Conservation (phyloP, 2,888 invertebrate genomes). For the Dioctria rufipes region DNA sequence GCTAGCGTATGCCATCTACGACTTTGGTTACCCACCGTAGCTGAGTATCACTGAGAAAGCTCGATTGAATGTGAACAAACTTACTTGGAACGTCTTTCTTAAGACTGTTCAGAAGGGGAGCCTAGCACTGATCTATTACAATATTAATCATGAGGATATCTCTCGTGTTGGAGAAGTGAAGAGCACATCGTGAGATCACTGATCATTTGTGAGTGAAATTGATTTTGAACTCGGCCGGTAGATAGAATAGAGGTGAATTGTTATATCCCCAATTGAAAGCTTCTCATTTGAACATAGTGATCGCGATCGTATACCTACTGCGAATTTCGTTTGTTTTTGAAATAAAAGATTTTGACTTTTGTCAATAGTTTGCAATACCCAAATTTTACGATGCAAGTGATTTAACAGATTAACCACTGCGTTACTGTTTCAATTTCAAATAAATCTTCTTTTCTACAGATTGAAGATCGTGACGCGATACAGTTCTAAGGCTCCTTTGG, state of each 20-base stretch:
- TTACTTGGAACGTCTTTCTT: background rate
- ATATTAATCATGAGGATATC: background rate
- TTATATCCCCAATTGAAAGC: constrained; percentile 5
- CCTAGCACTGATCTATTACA: background rate
- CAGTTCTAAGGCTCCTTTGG: background rate
- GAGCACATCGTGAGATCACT: background rate
- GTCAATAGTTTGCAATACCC: too few relatives aligned
- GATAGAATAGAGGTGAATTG: constrained; percentile 3
- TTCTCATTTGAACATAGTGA: constrained; percentile 16
- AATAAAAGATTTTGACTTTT: too few relatives aligned
- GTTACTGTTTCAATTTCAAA: too few relatives aligned
- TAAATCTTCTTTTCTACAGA: too few relatives aligned
- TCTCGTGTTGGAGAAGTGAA: background rate
- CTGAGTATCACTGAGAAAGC: background rate
- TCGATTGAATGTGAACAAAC: background rate
- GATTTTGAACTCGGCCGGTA: background rate
- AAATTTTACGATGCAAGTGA: too few relatives aligned
- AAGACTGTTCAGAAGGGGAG: background rate
- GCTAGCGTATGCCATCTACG: constrained; percentile 29
- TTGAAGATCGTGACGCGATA: background rate
- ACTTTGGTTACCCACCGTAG: background rate
- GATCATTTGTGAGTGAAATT: background rate
- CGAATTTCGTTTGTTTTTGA: too few relatives aligned
- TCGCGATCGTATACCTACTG: constrained; percentile 8
- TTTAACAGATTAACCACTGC: too few relatives aligned